A percentile compares a stretch with the other conserved stretches of the same genome.
These are phyloP conservation scores for Verasper variegatus DNA, from an alignment of 2,113 vertebrate genomes.

Conservation along the genomic window DNA sequence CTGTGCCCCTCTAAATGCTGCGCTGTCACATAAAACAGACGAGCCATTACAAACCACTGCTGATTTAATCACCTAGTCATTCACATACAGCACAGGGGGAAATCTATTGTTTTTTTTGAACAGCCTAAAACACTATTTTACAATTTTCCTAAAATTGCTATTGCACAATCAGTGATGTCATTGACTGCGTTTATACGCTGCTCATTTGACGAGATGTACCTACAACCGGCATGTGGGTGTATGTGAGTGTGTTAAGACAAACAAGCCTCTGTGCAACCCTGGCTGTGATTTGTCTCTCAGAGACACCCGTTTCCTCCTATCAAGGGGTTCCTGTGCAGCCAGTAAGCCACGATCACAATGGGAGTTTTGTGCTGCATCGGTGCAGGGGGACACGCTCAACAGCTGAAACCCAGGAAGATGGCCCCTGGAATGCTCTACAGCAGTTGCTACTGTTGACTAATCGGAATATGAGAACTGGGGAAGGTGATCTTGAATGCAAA, in stretches of 20 bases:
- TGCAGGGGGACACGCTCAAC: conserved; percentile 87
- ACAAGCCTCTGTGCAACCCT: conserved; percentile 75
- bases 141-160: background rate
- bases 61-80: conserved; percentile 34
- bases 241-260: conserved; percentile 69
- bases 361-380: conserved; percentile 92
- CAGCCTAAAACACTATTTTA: conserved; percentile 8
- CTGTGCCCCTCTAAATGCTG: conserved; percentile 81
- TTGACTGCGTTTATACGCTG: too few relatives aligned
- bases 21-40: conserved; percentile 79
- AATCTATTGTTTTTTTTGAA: conserved; percentile 21
- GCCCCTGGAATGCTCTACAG: conserved; percentile 93
- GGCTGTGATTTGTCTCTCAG: conserved; percentile 81
- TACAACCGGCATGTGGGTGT: conserved; percentile 40
- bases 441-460: conserved; percentile 99
- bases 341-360: conserved; percentile 92
- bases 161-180: too few relatives aligned
- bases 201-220: conserved; percentile 48
- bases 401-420: conserved; percentile 97
- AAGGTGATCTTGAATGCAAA: conserved; percentile 98
- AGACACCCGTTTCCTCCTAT: conserved; percentile 84
- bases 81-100: background rate
- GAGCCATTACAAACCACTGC: conserved; percentile 63
- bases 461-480: conserved; percentile 97
- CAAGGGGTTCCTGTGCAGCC: conserved; percentile 83